A percentile compares a stretch with the other conserved stretches of the same genome.
phyloP scores from a whole-genome alignment of 2,113 vertebrate genomes.

The Alectura lathami region DNA sequence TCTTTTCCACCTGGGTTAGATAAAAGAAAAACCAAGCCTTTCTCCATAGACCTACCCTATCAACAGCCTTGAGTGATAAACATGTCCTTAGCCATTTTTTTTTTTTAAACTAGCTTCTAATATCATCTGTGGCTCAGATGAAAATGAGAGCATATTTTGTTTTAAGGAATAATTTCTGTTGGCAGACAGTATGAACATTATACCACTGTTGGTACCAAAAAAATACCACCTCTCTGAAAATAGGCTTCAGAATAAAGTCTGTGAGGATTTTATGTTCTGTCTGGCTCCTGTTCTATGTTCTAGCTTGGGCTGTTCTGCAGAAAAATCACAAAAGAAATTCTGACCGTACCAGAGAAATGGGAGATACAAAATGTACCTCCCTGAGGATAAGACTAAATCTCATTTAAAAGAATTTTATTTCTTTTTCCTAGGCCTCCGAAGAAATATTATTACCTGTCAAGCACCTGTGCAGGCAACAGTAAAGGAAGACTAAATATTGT shows the following conservation, averaged over 20 bases:
- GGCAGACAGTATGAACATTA: background rate
- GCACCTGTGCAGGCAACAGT: background rate
- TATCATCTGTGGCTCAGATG: background rate
- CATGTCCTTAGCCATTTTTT: background rate
- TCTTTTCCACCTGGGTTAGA: background rate
- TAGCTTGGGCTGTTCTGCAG: background rate
- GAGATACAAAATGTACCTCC: background rate
- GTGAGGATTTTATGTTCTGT: background rate
- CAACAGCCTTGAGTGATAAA: background rate
- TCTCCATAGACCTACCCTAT: background rate
- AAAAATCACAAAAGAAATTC: background rate
- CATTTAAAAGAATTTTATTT: background rate
- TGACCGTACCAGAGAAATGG: background rate
- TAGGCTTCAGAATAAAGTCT: background rate
- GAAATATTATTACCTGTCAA: background rate
- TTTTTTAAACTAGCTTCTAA: background rate
- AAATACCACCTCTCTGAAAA: background rate
- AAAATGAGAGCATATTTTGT: background rate
- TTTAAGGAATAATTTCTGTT: background rate
- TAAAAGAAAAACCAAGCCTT: background rate
- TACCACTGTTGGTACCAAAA: background rate
- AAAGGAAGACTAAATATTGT: background rate
- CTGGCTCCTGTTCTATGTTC: background rate
- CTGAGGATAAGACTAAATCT: background rate
- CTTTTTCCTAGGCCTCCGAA: background rate